These are phyloP conservation scores for Mayetiola destructor DNA, from an alignment of 2,888 invertebrate species.

Conservation along the genomic window DNA sequence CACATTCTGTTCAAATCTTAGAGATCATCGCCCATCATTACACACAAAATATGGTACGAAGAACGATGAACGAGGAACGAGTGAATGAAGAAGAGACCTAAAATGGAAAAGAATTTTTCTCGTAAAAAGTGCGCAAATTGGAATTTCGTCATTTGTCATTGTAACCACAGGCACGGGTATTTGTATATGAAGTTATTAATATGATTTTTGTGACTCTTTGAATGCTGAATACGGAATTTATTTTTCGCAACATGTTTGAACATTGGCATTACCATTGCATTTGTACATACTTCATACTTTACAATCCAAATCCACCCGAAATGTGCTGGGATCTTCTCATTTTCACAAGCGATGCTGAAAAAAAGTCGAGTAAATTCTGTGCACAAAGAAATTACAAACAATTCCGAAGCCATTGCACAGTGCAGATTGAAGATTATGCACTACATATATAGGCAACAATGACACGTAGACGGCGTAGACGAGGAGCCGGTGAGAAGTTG, in stretches of 20 bases:
- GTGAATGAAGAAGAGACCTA: not conserved
- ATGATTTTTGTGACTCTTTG: no score
- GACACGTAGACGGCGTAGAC: no score
- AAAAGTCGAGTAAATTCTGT: no score
- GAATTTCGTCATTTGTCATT: conserved; percentile 8
- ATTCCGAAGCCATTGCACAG: conserved; percentile 10
- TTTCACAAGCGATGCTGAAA: not conserved
- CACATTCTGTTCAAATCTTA: conserved; percentile 4
- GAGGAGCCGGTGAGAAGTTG: no score
- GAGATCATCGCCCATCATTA: conserved; percentile 8
- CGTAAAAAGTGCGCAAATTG: conserved; percentile 6
- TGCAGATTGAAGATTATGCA: conserved; percentile 1
- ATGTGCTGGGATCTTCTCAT: no score
- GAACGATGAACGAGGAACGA: not conserved
- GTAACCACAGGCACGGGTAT: conserved; percentile 9
- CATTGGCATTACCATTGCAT: conserved; percentile 1
- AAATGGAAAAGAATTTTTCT: not conserved
- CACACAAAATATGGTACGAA: not conserved
- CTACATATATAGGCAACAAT: no score
- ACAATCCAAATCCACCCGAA: not conserved
- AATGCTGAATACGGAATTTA: conserved; percentile 9
- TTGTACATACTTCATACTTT: not conserved
- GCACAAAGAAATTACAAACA: conserved; percentile 3
- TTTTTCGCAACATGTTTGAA: conserved; percentile 3
- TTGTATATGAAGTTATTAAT: conserved; percentile 12